Conservation (phyloP, 1,140 invertebrate species). For the Lithobius niger region DNA sequence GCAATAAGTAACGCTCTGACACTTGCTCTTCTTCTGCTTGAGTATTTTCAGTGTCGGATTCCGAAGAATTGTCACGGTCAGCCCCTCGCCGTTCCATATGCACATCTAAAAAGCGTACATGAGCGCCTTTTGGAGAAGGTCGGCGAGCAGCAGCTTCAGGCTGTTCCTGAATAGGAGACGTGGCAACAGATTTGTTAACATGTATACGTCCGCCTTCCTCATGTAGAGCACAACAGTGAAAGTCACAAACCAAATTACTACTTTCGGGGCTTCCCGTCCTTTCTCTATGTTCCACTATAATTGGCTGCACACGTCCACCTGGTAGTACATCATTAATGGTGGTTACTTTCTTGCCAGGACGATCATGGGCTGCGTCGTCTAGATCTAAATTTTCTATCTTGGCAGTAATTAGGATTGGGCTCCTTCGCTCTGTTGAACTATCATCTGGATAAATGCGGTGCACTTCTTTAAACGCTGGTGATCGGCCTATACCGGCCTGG, state of each 20-base stretch:
- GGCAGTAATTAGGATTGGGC: constrained; percentile 56
- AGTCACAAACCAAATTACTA: constrained; percentile 68
- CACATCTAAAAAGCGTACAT: constrained; percentile 57
- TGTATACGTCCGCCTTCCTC: constrained; percentile 79
- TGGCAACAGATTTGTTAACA: constrained; percentile 77
- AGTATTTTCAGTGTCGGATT: constrained; percentile 83
- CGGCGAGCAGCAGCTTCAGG: constrained; percentile 12
- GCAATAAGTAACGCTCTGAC: constrained; percentile 68
- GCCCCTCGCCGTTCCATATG: not conserved
- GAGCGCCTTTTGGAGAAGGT: constrained; percentile 26
- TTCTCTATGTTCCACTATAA: constrained; percentile 37
- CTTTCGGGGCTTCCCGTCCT: constrained; percentile 42
- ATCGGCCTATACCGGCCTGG: not conserved
- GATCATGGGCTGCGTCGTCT: constrained; percentile 6
- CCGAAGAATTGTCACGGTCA: constrained; percentile 37
- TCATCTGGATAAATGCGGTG: constrained; percentile 8
- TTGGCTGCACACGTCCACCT: constrained; percentile 23
- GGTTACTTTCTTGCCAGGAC: constrained; percentile 19
- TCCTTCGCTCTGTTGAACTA: constrained; percentile 8
- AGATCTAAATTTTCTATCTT: constrained; percentile 48
- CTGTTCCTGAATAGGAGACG: constrained; percentile 71
- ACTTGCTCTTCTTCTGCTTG: constrained; percentile 64
- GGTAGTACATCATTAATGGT: constrained; percentile 20
- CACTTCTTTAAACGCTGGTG: constrained; percentile 7
- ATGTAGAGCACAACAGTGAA: constrained; percentile 85